These are phyloP conservation scores for Bellardia pandia DNA, from an alignment of 2,888 invertebrate species.

Conservation along the genomic window DNA sequence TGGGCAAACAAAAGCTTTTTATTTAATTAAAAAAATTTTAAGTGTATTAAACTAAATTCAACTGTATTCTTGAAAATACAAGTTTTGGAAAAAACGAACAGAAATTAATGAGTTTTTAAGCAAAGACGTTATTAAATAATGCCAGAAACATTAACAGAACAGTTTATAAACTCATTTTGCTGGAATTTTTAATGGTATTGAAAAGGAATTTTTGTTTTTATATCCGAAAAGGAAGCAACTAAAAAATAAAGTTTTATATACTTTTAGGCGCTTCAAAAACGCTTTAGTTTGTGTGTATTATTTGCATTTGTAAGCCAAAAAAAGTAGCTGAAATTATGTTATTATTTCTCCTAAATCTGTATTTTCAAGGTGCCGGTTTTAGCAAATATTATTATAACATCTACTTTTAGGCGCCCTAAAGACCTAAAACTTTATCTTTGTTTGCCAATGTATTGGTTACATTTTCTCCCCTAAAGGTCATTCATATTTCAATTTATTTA, in stretches of 20 bases:
- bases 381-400: background rate
- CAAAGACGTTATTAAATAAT: background rate
- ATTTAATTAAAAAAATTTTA: slow-evolving; percentile 57
- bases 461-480: slow-evolving; percentile 46
- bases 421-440: background rate
- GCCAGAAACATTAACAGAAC: background rate
- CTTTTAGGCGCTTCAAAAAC: too few relatives aligned
- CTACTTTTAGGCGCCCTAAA: slow-evolving; percentile 60
- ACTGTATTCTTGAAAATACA: background rate
- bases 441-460: slow-evolving; percentile 17
- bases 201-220: background rate
- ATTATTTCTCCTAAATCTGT: background rate
- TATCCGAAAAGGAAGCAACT: too few relatives aligned
- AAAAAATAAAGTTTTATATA: too few relatives aligned
- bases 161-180: background rate
- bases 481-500: slow-evolving; percentile 32
- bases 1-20: slow-evolving; percentile 50
- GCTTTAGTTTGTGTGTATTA: background rate
- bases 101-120: background rate
- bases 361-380: background rate
- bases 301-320: too few relatives aligned
- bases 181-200: background rate
- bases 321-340: background rate
- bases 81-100: background rate
- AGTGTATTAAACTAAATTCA: slow-evolving; percentile 42